phyloP scores from a whole-genome alignment of 2,113 vertebrate genomes.

The Ginglymostoma cirratum region DNA sequence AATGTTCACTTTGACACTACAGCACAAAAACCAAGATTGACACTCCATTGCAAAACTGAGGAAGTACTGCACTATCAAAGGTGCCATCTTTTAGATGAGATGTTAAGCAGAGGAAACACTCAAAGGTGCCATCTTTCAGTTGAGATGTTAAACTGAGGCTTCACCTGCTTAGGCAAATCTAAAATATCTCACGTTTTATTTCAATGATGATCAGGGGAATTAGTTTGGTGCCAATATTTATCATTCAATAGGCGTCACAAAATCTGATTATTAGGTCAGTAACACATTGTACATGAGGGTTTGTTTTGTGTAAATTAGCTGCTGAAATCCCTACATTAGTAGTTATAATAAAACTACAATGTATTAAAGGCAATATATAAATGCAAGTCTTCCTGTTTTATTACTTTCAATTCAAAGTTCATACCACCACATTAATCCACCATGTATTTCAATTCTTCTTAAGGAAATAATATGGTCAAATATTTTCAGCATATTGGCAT shows the following conservation, averaged over 20 bases:
- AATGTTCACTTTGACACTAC: too few species aligned
- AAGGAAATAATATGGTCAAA: not conserved
- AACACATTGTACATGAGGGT: not conserved
- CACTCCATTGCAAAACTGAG: too few species aligned
- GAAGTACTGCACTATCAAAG: too few species aligned
- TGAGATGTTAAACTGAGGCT: too few species aligned
- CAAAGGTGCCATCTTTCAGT: too few species aligned
- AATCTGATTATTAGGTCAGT: not conserved
- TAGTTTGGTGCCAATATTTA: not conserved
- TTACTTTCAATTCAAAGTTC: not conserved
- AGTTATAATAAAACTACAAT: not conserved
- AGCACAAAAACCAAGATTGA: too few species aligned
- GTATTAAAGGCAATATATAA: not conserved
- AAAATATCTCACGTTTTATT: not conserved
- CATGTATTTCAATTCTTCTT: not conserved
- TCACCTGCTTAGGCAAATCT: not conserved
- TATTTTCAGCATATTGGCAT: not conserved
- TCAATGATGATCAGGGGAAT: not conserved
- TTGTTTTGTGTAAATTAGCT: not conserved
- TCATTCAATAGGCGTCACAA: not conserved
- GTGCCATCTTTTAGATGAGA: too few species aligned
- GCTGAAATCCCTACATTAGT: not conserved
- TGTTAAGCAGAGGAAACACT: too few species aligned
- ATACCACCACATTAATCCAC: not conserved
- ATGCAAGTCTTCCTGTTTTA: not conserved